Conservation (phyloP, 2,888 invertebrate species). For the Pollenia amentaria region DNA sequence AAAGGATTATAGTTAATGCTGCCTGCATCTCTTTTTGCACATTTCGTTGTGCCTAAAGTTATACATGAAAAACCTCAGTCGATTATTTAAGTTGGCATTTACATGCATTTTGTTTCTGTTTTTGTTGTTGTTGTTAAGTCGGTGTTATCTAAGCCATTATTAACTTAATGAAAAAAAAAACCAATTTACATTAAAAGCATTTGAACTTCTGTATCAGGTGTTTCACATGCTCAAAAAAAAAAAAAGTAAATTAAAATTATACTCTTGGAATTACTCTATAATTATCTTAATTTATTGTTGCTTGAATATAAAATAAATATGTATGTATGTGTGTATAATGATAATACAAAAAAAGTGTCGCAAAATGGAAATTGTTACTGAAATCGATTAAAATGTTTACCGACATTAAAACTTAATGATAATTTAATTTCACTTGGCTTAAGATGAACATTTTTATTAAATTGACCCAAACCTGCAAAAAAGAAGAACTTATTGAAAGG, state of each 20-base stretch:
- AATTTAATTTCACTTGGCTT: too few species aligned
- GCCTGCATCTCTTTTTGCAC: neutral
- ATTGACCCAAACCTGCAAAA: too few species aligned
- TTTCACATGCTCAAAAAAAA: constrained; percentile 4
- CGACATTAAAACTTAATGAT: too few species aligned
- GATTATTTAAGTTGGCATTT: constrained; percentile 15
- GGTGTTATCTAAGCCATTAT: constrained; percentile 6
- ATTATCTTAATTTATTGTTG: neutral
- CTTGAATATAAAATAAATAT: too few species aligned
- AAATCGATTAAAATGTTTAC: too few species aligned
- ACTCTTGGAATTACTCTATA: constrained; percentile 2
- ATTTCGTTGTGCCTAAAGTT: neutral
- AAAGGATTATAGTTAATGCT: constrained; percentile 15
- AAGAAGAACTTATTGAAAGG: too few species aligned
- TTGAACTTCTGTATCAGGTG: neutral
- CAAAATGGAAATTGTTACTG: too few species aligned
- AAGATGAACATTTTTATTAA: too few species aligned
- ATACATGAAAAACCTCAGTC: neutral
- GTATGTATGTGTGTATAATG: too few species aligned
- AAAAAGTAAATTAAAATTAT: constrained; percentile 40
- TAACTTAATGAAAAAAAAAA: constrained; percentile 23
- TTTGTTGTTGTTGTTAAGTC: neutral
- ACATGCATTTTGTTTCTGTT: neutral
- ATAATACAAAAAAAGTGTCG: too few species aligned
- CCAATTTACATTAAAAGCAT: constrained; percentile 34